phyloP scores from a whole-genome alignment of 1,140 invertebrate species.

The Melipona quadrifasciata region DNA sequence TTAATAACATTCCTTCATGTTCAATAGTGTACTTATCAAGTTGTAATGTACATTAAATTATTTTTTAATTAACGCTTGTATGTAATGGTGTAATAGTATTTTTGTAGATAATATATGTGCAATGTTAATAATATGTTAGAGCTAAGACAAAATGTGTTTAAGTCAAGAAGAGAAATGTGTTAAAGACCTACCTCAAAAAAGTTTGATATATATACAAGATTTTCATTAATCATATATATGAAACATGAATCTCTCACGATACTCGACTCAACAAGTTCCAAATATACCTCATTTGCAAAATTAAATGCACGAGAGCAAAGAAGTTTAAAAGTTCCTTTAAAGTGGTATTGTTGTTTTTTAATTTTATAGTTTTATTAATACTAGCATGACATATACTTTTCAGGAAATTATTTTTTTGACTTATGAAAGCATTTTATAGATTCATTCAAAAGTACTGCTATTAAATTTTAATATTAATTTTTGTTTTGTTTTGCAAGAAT shows the following conservation, averaged over 20 bases:
- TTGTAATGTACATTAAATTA: background rate
- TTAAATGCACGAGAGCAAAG: background rate
- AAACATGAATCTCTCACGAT: background rate
- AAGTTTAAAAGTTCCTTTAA: background rate
- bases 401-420: background rate
- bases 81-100: slow-evolving; percentile 23
- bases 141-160: background rate
- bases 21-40: slow-evolving; percentile 20
- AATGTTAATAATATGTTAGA: background rate
- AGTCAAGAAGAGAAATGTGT: background rate
- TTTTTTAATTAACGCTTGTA: slow-evolving; percentile 26
- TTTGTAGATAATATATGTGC: slow-evolving; percentile 28
- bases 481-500: background rate
- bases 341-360: background rate
- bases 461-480: slow-evolving; percentile 2
- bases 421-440: background rate
- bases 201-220: background rate
- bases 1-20: slow-evolving; percentile 2
- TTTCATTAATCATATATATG: background rate
- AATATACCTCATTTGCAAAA: slow-evolving; percentile 14
- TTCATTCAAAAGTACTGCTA: background rate
- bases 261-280: background rate
- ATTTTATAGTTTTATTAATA: background rate
- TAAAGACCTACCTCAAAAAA: background rate
- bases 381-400: background rate